Evolutionary conservation across 2,797 vertebrate species (phyloP), one percentile per base, ranked within the genome.

Genomic region (Microctenopoma stevenorrisi): DNA sequence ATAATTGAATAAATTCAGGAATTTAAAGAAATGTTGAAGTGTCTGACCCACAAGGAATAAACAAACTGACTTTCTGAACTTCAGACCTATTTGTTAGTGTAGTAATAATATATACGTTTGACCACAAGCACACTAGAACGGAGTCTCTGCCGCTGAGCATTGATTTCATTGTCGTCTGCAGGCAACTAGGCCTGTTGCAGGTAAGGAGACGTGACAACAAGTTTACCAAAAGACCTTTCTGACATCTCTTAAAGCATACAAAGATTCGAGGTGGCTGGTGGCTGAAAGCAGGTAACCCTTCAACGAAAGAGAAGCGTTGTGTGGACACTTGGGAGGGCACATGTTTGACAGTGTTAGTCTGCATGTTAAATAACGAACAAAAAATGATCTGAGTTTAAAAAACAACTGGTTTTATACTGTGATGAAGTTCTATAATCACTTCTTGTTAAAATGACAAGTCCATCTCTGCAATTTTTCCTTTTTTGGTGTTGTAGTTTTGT

Each of bases 141-240:
- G 37, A 40, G 47, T 10, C 47, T 26, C 13, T 1, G 38, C 28
- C 33, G 42, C 68, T 78, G 59, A 76, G 51, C 52, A 11, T 54
- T 59, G 72, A 18, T 46, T 61, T 26, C 35, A 59, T 35, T 1
- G 18, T 38, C 61, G 18, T 61, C 52, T 22, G 22, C 22, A 22
- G 22, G 22, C 22, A 22, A 22, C 22, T 49, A 35, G 56, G 42
- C 57, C 54, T n/a, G 8, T 53, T 71, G 75, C 16, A 40, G 70
- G 76, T 84, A 86, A 87, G 80, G 69, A 72, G 81, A 88, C 16
- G 26, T 74, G 85, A 78, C 82, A 82, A 65, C 42, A 69, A 80
- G 69, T 53, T 51, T 9, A 78, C 57, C 50, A n/a, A 46, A 78
- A 77, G 72, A 84, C 49, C 44, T 62, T 46, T 57, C 59, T 78